Evolutionary conservation across 53 echinoderm and acorn worm genomes (phyloP), one percentile per base, ranked within the genome.

Genomic region (Crossaster papposus): DNA sequence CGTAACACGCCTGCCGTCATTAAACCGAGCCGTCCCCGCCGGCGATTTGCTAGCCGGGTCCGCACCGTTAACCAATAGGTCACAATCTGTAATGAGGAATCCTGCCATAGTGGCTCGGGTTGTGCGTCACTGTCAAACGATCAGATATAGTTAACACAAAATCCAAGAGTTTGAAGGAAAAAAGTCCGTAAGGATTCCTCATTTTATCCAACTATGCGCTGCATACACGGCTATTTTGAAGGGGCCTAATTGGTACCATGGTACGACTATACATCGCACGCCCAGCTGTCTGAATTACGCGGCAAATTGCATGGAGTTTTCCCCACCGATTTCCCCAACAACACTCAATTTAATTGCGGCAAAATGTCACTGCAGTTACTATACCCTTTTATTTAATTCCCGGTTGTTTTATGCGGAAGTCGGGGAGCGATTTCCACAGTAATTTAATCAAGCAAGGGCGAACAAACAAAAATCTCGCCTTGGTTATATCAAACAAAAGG

Each of bases 311-410:
- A 6, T 10, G 28, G 68, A n/a, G 28, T 28, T 68, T 28, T 28
- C 68, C 68, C 68, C 24, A 4, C 68, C n/a, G 28, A 10, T 68
- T 68, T 23, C 68, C 68, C 68, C 10, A 26, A 23, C 68, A 68
- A 68, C 68, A 68, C 68, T 28, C 68, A 68, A 68, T 68, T 68
- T 58, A 1, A 58, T 58, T 26, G 68, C n/a, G 1, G 24, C 9
- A 26, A 68, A 68, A 68, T 26, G 68, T 68, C 28, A 68, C 20
- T 65, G 28, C 24, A 23, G 26, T 68, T 68, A 28, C 28, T 23
- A 10, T n/a, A 68, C 5, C 68, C 28, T 68, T 68, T 68, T 68
- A 68, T 68, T 11, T 68, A 68, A 68, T 68, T 68, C 68, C 68
- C 22, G 24, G 68, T 68, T 68, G 28, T 68, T 68, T 68, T 28